Conservation (phyloP, 2,113 vertebrate genomes). For the Butorides virescens region DNA sequence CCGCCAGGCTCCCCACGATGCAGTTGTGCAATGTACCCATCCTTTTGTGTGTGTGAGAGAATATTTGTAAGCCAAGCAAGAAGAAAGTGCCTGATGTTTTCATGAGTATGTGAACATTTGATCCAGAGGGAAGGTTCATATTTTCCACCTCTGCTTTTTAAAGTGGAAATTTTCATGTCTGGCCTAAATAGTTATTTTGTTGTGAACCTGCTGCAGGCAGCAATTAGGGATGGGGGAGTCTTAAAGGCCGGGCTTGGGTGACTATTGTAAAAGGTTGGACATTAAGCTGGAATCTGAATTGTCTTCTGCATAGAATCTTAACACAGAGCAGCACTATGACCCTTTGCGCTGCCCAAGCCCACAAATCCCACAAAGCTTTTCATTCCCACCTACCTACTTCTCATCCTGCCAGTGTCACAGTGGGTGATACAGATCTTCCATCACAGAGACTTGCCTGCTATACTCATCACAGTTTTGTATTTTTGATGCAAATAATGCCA, state of each 20-base stretch:
- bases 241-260: not conserved
- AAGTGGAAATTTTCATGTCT: not conserved
- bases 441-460: not conserved
- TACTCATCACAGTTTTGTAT: not conserved
- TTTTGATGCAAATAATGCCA: not conserved
- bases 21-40: not conserved
- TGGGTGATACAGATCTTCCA: not conserved
- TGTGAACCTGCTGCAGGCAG: not conserved
- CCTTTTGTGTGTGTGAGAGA: not conserved
- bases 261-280: not conserved
- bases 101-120: not conserved
- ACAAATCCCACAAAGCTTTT: not conserved
- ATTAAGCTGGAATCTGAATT: not conserved
- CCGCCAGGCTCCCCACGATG: not conserved
- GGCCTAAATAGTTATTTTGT: not conserved
- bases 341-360: not conserved
- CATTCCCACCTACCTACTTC: not conserved
- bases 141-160: not conserved
- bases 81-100: constrained; percentile 18
- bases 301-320: not conserved
- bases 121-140: not conserved
- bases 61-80: not conserved
- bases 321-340: not conserved
- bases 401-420: not conserved
- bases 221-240: not conserved